Evolutionary conservation across 1,140 invertebrate species (phyloP), one percentile per base, ranked within the genome.

Genomic region (Aphidius ervi): DNA sequence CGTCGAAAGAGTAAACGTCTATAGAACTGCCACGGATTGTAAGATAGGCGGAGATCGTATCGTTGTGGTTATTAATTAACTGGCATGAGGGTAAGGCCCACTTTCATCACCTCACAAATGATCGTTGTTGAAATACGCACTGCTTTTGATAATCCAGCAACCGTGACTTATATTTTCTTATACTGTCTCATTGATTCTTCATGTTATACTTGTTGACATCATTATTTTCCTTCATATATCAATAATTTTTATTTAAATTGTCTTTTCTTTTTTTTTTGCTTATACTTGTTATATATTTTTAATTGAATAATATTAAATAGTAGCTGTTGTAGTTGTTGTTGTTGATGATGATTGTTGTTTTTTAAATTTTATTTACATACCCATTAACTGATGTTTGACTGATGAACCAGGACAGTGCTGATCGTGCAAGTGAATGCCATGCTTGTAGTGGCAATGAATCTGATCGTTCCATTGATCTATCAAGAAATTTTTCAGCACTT

Each of bases 311-410:
- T 16, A 47, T 16, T 47, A 47, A 47, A 47, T 47, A 10, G n/a
- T 5, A 2, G 10, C 46, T 47, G 46, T 16, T 47, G 46, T 16
- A 16, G 46, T n/a, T 47, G 2, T 16, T 16, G 16, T 16, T 16
- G 16, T 16, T 16, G 16, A 0, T 16, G 16, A 0, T 16, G 46
- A 16, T 10, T 47, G 23, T 47, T 20, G n/a, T 4, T 48, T 48
- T n/a, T 48, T 48, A n/a, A 7, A 31, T 20, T 39, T 40, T 39
- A 53, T 54, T 55, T 49, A 81, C 81, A 82, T 74, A 88, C 86
- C 89, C 89, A 78, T 91, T 91, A 61, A 89, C 84, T 42, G 87
- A 88, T 9, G 89, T 91, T 62, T 83, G 82, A 9, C 85, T 84
- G 79, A 90, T 84, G 74, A 91, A 90, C 71, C 82, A 81, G 16